Evolutionary conservation across 1,140 invertebrate species (phyloP).

Genomic region (Belonocnema kinseyi): DNA sequence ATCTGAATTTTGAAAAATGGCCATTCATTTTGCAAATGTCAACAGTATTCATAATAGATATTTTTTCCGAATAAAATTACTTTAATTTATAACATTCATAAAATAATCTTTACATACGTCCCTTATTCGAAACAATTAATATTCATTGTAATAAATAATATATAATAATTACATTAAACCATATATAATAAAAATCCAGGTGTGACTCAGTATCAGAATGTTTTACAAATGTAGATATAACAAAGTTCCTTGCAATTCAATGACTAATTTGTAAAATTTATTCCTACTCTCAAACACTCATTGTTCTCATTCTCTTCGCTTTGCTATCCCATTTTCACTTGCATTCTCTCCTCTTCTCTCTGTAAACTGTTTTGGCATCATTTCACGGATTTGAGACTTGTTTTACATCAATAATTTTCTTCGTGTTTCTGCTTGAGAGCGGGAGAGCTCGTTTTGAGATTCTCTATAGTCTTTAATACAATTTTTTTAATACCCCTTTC

Average conservation of each 20-base stretch:
- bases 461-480: too few species aligned
- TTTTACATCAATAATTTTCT: neutral
- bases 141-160: too few species aligned
- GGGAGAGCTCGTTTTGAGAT: neutral
- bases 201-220: slow-evolving; percentile 21
- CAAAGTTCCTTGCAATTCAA: slow-evolving; percentile 57
- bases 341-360: slow-evolving; percentile 42
- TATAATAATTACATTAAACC: neutral
- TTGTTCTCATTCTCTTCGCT: slow-evolving; percentile 23
- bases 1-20: neutral
- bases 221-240: slow-evolving; percentile 46
- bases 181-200: neutral
- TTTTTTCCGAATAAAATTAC: too few species aligned
- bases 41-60: too few species aligned
- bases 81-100: too few species aligned
- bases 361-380: slow-evolving; percentile 22
- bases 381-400: neutral
- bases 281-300: slow-evolving; percentile 53
- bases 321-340: slow-evolving; percentile 41
- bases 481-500: neutral
- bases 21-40: slow-evolving; percentile 16
- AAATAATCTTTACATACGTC: too few species aligned
- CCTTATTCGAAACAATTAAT: too few species aligned
- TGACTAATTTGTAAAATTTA: slow-evolving; percentile 63
- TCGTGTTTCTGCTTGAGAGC: slow-evolving; percentile 10